These are phyloP conservation scores for Epistrophella euchroma DNA, from an alignment of 2,888 invertebrate species.

Conservation along the genomic window DNA sequence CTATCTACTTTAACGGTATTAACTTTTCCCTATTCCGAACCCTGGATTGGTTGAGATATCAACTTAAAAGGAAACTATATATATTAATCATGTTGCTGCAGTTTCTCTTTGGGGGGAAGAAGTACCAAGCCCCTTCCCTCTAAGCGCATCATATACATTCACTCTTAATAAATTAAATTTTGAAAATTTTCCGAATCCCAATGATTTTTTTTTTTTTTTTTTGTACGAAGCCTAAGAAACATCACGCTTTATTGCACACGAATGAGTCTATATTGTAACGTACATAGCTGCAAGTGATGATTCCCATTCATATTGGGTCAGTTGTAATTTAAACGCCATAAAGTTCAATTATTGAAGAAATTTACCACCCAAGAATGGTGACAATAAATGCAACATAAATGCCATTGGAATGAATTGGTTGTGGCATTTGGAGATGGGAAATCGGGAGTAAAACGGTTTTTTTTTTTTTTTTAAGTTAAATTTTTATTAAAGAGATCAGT, in stretches of 20 bases:
- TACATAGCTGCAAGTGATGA: conserved; percentile 35
- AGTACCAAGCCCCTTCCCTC: background rate
- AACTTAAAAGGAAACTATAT: background rate
- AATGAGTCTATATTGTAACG: conserved; percentile 53
- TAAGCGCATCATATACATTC: conserved; percentile 26
- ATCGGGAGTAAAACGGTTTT: conserved; percentile 10
- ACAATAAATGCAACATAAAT: conserved; percentile 63
- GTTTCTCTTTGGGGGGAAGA: background rate
- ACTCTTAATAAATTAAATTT: conserved; percentile 70
- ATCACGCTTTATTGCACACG: conserved; percentile 57
- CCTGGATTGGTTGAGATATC: background rate
- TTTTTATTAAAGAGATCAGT: conserved; percentile 22
- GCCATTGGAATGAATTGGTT: conserved; percentile 30
- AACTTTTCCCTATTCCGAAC: background rate
- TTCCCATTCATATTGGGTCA: conserved; percentile 69
- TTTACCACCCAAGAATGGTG: conserved; percentile 73
- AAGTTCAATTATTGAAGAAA: conserved; percentile 73
- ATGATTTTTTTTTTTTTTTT: conserved; percentile 14
- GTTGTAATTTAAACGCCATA: conserved; percentile 75
- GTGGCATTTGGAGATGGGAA: conserved; percentile 16
- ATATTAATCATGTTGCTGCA: conserved; percentile 24
- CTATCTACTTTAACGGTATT: too few relatives aligned
- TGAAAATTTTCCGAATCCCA: conserved; percentile 51
- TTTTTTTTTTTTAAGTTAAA: background rate
- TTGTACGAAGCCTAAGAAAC: conserved; percentile 19